Evolutionary conservation across 2,797 vertebrate species (phyloP).

Genomic region (Lagorchestes hirsutus): DNA sequence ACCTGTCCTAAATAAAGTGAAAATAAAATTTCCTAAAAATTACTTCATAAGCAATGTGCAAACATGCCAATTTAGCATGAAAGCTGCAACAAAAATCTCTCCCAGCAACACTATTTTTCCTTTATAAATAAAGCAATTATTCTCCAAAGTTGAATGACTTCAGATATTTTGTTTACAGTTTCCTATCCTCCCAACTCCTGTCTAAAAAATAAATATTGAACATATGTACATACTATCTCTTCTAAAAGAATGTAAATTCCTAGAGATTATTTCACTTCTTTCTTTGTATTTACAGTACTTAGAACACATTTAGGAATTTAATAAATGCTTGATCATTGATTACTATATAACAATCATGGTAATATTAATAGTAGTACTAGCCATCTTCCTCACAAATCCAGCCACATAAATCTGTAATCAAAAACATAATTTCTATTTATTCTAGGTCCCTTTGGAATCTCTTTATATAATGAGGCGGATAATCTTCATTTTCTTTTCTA

Average conservation of each 20-base stretch:
- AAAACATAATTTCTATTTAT: neutral
- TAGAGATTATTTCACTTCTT: neutral
- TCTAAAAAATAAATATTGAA: conserved; percentile 31
- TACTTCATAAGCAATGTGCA: conserved; percentile 4
- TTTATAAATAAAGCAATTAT: conserved; percentile 78
- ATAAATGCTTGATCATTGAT: neutral
- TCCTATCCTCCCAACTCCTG: neutral
- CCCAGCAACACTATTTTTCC: conserved; percentile 30
- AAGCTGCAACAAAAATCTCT: neutral
- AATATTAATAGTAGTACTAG: neutral
- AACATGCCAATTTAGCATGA: conserved; percentile 62
- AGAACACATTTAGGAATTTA: neutral
- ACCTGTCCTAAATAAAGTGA: conserved; percentile 41
- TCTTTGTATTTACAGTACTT: neutral
- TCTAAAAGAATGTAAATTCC: neutral
- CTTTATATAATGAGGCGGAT: neutral
- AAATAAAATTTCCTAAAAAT: conserved; percentile 45
- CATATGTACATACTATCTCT: conserved; percentile 50
- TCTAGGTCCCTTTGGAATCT: neutral
- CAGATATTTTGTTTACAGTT: conserved; percentile 62
- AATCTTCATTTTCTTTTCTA: neutral
- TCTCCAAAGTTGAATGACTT: conserved; percentile 69
- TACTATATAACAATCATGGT: neutral
- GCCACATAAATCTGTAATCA: neutral
- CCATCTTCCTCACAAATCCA: neutral